Base-by-base conservation (phyloP, 1,140 invertebrate genomes). In the Medauroidea extradentata region DNA sequence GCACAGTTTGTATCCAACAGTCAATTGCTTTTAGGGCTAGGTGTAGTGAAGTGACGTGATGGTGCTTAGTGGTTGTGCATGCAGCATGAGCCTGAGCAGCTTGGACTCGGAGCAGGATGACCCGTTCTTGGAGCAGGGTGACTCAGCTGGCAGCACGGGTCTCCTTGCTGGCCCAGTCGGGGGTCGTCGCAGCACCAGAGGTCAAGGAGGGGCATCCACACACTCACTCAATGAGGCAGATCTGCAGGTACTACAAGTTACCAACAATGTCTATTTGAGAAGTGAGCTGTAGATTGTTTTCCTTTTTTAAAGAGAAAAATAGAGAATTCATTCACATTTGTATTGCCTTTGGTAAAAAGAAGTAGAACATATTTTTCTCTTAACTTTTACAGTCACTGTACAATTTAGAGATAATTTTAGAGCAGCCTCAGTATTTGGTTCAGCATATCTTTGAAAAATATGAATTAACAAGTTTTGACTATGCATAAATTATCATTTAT, bases 141-240 rank as follows among this genome's bases (percentile, higher is more conserved):
- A 78, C 64, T 63, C 62, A 18, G 65, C 63, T 29, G 81, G 74
- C 52, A 80, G 73, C 65, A 77, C 74, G 34, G 75, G 75, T 57
- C 67, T 76, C 53, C 68, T 76, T 42, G 34, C 25, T 1, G 19
- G 43, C 23, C 25, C 56, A 5, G 42, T 29, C 0, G 44, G 56
- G 13, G 41, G 56, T 19, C 38, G 53, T 3, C 58, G 68, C n/a
- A 65, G 66, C 27, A 78, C 41, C 69, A 75, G 59, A 75, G 77
- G 78, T 2, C 14, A 34, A 4, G 85, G 86, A 42, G 85, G 85
- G 63, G 83, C 84, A 57, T 92, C 89, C 52, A 91, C 89, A 18
- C 89, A 92, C 75, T 92, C 90, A 0, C 75, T 91, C 19, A 92
- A 92, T 66, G 89, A 93, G 75, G 89, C 89, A 59, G 89, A 91